A percentile compares a stretch with the other conserved stretches of the same genome.
These are phyloP conservation scores for Coregonus sp. DNA, from an alignment of 2,797 vertebrate genomes.

Conservation along the genomic window DNA sequence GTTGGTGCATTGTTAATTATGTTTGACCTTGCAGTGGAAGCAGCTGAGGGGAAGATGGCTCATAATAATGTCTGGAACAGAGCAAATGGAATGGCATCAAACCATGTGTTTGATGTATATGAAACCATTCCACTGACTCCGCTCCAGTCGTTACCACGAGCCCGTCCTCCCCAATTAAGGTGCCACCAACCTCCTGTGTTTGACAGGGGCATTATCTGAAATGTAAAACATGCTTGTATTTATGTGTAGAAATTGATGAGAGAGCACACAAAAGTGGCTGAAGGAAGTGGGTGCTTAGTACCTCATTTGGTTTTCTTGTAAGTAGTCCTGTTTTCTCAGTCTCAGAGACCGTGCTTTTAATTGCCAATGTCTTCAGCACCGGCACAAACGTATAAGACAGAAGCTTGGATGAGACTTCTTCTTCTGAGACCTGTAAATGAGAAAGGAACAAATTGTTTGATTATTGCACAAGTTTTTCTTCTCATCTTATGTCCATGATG, in stretches of 20 bases:
- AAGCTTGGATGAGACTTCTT: constrained; percentile 69
- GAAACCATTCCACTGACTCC: too few relatives aligned
- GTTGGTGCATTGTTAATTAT: too few relatives aligned
- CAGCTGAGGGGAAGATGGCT: too few relatives aligned
- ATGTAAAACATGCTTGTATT: neutral
- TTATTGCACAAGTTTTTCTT: neutral
- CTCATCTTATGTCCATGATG: too few relatives aligned
- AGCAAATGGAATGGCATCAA: too few relatives aligned
- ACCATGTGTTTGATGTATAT: too few relatives aligned
- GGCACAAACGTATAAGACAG: constrained; percentile 84
- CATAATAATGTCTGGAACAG: too few relatives aligned
- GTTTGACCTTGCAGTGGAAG: too few relatives aligned
- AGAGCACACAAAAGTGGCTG: neutral
- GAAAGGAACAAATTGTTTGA: constrained; percentile 13
- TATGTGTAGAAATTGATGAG: neutral
- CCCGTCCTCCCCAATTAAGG: too few relatives aligned
- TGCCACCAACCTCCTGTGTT: too few relatives aligned
- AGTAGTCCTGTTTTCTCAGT: constrained; percentile 29
- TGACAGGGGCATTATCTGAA: too few relatives aligned
- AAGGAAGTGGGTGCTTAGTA: constrained; percentile 30
- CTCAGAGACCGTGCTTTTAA: constrained; percentile 56
- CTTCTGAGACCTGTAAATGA: constrained; percentile 72
- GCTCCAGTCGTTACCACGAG: too few relatives aligned
- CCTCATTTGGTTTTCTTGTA: constrained; percentile 49
- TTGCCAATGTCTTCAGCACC: constrained; percentile 78